Base-by-base conservation (phyloP, 2,797 vertebrate genomes). In the Spinibarbus caldwelli region DNA sequence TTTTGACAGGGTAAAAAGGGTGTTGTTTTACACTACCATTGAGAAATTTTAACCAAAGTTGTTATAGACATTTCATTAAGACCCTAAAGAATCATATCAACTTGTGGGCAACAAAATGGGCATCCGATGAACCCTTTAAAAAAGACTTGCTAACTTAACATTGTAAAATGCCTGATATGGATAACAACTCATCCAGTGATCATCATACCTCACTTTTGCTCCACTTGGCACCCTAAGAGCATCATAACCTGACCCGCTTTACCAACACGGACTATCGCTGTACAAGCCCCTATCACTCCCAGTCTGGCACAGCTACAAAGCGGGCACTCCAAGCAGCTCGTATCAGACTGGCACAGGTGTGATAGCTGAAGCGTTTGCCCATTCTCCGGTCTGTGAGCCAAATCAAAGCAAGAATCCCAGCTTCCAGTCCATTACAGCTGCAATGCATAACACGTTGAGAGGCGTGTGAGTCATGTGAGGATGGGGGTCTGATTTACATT, bases 371-470 rank as follows among this genome's bases (percentile, higher is more conserved):
- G 91, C 89, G 90, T 91, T 88, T 90, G 90, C 88, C 92, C 90
- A 92, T 93, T 91, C 93, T 94, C 92, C 90, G 92, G 94, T 93
- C 93, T 91, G 89, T 91, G 89, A 92, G 91, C 91, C 93, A 89
- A 93, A 92, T 92, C 92, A 92, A 93, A 94, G 91, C 91, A 88
- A 93, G 92, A 91, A 93, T 92, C 91, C 79, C 76, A 64, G 67
- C 52, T 85, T 72, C 70, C 77, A 85, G 52, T 85, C 68, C 76
- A 80, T 85, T 79, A 79, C 84, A 85, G 84, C 77, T 79, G 84
- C 84, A 85, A 80, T 34, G 77, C 68, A 80, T 80, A 85, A 57
- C 70, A 76, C 70, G 64, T 62, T 76, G 86, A 87, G 62, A 70
- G 78, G 59, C 70, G 47, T 77, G 82, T 29, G 57, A 80, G 81